These are phyloP conservation scores for Zaprionus camerounensis DNA, from an alignment of 1,140 invertebrate species.

Conservation along the genomic window DNA sequence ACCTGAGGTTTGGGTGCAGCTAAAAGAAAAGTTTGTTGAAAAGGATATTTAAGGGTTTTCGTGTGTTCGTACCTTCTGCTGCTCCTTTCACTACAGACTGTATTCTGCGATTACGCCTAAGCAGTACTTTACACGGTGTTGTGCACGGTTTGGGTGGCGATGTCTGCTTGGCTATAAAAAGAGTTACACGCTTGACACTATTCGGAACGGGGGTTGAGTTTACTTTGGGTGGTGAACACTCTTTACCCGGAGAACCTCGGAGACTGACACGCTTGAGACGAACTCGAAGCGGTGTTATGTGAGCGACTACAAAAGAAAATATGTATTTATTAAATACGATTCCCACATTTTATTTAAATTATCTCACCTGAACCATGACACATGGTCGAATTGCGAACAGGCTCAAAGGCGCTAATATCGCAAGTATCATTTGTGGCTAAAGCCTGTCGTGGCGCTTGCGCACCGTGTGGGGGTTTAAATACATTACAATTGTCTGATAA, in stretches of 20 bases:
- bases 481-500: background rate
- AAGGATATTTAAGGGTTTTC: background rate
- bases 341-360: background rate
- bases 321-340: background rate
- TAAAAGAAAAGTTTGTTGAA: background rate
- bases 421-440: background rate
- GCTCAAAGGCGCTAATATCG: conserved; percentile 41
- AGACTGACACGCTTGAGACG: background rate
- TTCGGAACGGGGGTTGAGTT: background rate
- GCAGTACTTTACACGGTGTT: background rate
- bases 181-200: background rate
- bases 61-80: background rate
- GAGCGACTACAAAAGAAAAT: background rate
- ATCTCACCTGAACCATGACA: background rate
- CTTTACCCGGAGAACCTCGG: background rate
- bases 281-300: background rate
- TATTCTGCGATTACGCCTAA: background rate
- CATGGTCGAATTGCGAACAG: conserved; percentile 55
- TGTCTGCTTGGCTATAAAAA: background rate
- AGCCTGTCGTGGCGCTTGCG: background rate
- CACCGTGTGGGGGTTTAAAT: background rate
- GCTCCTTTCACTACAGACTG: background rate
- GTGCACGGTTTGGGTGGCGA: background rate
- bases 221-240: background rate
- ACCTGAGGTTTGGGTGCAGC: background rate